Evolutionary conservation across 2,797 vertebrate species (phyloP), one percentile per base, ranked within the genome.

Genomic region (Sebastolobus altivelis): DNA sequence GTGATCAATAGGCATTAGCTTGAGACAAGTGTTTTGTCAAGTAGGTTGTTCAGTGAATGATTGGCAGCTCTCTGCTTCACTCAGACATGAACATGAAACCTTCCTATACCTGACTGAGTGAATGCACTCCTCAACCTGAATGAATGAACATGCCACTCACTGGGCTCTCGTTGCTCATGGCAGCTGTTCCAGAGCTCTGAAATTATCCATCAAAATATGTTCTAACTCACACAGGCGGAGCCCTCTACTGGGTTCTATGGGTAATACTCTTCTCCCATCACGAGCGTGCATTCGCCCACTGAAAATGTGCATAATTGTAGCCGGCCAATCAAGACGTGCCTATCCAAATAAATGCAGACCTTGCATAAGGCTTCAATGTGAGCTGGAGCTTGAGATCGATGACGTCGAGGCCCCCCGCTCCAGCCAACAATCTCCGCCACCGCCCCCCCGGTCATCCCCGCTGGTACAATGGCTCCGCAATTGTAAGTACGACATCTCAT

Each of bases 1-100:
- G 69, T 86, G 85, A 91, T 89, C 90, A 87, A 89, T 88, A 87
- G 74, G 79, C 77, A 85, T 88, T 84, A 87, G 29, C 81, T 84
- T 66, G 69, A 87, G 80, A 91, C 82, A 84, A 81, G 68, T 84
- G 80, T 85, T 90, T 91, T 85, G 69, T 88, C 80, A 72, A 85
- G 82, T 65, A 65, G 65, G 72, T 56, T 83, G 66, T 86, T 87
- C 82, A 66, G 71, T 18, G 80, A 81, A n/a, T 88, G 87, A 92
- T 61, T 81, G 87, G 69, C 88, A 84, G 72, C 55, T 84, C 62
- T 55, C 46, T 18, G 76, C 84, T 63, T 80, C 33, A 61, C 65
- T 68, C 43, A 78, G 76, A 82, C 75, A 29, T 68, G 58, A 78
- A 81, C 75, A 20, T 27, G 75, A 74, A 82, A 40, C 74, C 43